Evolutionary conservation across 2,888 invertebrate genomes (phyloP).

Genomic region (Gonocerus acuteangulatus): DNA sequence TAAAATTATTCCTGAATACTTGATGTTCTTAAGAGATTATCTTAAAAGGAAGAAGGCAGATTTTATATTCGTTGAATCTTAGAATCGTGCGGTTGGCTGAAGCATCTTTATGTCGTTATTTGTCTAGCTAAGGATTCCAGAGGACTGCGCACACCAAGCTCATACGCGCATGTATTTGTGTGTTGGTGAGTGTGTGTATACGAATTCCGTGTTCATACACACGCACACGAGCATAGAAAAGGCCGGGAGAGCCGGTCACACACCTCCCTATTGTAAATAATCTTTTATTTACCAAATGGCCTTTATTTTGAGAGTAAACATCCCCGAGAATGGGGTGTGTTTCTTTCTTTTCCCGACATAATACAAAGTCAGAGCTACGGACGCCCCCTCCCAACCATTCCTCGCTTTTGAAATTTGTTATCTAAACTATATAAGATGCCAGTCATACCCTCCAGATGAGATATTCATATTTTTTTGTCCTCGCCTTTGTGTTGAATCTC

Average conservation of each 20-base stretch:
- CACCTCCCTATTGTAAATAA: constrained; percentile 34
- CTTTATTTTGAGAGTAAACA: constrained; percentile 35
- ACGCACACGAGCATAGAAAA: not conserved
- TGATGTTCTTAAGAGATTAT: too few species aligned
- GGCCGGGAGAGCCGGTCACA: not conserved
- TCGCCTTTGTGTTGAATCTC: constrained; percentile 11
- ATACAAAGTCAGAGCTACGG: constrained; percentile 10
- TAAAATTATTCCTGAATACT: too few species aligned
- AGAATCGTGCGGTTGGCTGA: too few species aligned
- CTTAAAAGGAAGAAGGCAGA: too few species aligned
- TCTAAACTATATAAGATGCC: constrained; percentile 34
- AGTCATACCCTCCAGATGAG: constrained; percentile 27
- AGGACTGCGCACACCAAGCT: not conserved
- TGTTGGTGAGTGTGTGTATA: too few species aligned
- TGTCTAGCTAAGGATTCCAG: not conserved
- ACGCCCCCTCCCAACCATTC: not conserved
- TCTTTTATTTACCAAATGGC: constrained; percentile 35
- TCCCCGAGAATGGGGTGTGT: constrained; percentile 31
- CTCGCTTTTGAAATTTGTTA: constrained; percentile 31
- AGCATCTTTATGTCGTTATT: constrained; percentile 4
- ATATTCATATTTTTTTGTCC: constrained; percentile 24
- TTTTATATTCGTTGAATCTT: too few species aligned
- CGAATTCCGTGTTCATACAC: not conserved
- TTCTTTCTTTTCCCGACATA: constrained; percentile 29
- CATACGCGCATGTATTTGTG: not conserved